These are phyloP conservation scores for Eupithecia exiguata DNA, from an alignment of 2,888 invertebrate genomes.

Conservation along the genomic window DNA sequence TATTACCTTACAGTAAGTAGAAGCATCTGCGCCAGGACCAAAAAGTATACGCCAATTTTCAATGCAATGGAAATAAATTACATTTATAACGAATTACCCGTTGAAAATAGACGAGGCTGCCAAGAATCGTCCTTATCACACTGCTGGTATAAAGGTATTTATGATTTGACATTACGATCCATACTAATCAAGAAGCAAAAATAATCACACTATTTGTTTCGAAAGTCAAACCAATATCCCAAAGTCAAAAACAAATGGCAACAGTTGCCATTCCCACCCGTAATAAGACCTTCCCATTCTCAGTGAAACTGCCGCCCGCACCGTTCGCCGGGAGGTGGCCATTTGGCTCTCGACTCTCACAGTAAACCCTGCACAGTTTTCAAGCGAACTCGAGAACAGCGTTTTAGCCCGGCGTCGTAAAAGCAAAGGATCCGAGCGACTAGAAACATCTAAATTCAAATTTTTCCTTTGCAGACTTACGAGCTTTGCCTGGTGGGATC, in stretches of 20 bases:
- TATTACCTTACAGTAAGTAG: too few species aligned
- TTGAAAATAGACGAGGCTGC: too few species aligned
- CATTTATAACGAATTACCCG: too few species aligned
- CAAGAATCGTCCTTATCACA: too few species aligned
- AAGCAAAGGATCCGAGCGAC: constrained; percentile 67
- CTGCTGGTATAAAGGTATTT: too few species aligned
- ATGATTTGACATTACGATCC: too few species aligned
- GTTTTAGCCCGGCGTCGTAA: constrained; percentile 79
- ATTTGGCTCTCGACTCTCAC: constrained; percentile 73
- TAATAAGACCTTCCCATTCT: constrained; percentile 66
- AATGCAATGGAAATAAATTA: too few species aligned
- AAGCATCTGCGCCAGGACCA: too few species aligned
- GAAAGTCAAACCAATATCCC: constrained; percentile 11
- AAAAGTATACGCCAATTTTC: too few species aligned
- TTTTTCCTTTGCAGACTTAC: constrained; percentile 62
- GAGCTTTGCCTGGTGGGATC: constrained; percentile 10
- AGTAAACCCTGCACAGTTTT: constrained; percentile 75
- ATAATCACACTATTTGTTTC: not conserved
- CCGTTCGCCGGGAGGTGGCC: constrained; percentile 74
- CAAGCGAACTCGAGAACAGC: constrained; percentile 73
- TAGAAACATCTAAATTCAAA: constrained; percentile 80
- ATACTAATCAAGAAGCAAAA: too few species aligned
- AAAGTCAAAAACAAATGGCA: constrained; percentile 9
- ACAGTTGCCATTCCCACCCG: constrained; percentile 45
- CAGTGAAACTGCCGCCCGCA: constrained; percentile 72